A percentile compares a stretch with the other conserved stretches of the same genome.
Conservation (phyloP, 1,140 invertebrate species). For the Mactra quadrangularis region DNA sequence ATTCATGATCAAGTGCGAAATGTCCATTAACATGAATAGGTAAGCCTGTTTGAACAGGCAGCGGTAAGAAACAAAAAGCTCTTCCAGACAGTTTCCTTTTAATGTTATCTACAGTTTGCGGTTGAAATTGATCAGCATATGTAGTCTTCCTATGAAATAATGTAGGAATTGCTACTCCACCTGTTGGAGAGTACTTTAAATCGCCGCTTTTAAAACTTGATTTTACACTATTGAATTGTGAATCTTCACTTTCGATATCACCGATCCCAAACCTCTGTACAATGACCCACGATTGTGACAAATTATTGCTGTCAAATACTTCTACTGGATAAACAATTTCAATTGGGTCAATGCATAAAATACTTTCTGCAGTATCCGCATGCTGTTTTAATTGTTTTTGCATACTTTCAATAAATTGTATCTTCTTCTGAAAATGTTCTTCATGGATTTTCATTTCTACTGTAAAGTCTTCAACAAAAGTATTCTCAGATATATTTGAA, state of each 20-base stretch:
- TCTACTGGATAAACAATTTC: not conserved
- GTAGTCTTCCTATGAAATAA: no score
- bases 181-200: not conserved
- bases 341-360: not conserved
- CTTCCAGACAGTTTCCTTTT: not conserved
- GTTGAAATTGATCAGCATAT: no score
- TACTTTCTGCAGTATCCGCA: not conserved
- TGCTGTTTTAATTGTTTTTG: not conserved
- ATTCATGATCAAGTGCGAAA: conserved; percentile 80
- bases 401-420: not conserved
- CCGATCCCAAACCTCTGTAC: not conserved
- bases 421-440: not conserved
- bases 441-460: not conserved
- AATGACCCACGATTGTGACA: not conserved
- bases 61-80: conserved; percentile 79
- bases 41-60: conserved; percentile 75
- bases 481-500: not conserved
- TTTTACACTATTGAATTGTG: not conserved
- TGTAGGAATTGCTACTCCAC: conserved; percentile 5
- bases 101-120: no score
- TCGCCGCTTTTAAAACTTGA: not conserved
- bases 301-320: not conserved
- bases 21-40: conserved; percentile 81
- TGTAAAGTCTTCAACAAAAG: not conserved
- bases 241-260: no score